Base-by-base conservation (phyloP, 64 coral and sea anemone species). In the Montipora cactus region DNA sequence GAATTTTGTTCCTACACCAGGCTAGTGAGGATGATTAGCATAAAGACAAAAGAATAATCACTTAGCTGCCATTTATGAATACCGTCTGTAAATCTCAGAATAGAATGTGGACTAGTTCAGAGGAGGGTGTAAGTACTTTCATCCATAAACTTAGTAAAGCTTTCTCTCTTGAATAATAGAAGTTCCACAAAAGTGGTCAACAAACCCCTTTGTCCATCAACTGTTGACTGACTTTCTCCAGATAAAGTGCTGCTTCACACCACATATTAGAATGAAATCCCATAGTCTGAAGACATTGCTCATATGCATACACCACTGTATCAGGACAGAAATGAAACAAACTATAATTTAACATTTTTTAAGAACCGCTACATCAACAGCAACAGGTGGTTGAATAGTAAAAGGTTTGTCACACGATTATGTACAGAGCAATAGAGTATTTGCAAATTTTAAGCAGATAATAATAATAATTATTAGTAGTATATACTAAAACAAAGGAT, bases 271-370 rank as follows among this genome's bases (percentile, higher is more conserved):
- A 92, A 78, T 99, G 90, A 64, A 99, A 99, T 44, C 95, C 97
- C 78, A 99, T 85, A 16, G 90, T 87, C 50, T 96, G 92, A 5
- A 99, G 37, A 48, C 94, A 96, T 72, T 99, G 97, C 58, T 99
- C 97, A 94, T 99, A 99, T 5, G 97, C 95, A 95, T 96, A 99
- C 79, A 99, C 91, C 6, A 96, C 97, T 97, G 83, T 21, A 92
- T 81, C 47, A 61, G 19, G 51, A 81, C 16, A 76, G 7, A 64
- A 16, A 64, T 3, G 13, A 64, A 12, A 64, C 4, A 4, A 64
- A 64, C 4, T 1, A 14, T 64, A 12, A 7, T 64, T 64, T 14
- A 14, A 12, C 14, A 12, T 64, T 64, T 64, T 64, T 14, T 64
- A 64, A 64, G 52, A 55, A 55, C 52, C 10, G 10, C 85, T 52